Percentiles rank a stretch among this genome's conserved stretches.
These are phyloP conservation scores for Melanostoma mellinum DNA, from an alignment of 2,888 invertebrate species.

Conservation along the genomic window DNA sequence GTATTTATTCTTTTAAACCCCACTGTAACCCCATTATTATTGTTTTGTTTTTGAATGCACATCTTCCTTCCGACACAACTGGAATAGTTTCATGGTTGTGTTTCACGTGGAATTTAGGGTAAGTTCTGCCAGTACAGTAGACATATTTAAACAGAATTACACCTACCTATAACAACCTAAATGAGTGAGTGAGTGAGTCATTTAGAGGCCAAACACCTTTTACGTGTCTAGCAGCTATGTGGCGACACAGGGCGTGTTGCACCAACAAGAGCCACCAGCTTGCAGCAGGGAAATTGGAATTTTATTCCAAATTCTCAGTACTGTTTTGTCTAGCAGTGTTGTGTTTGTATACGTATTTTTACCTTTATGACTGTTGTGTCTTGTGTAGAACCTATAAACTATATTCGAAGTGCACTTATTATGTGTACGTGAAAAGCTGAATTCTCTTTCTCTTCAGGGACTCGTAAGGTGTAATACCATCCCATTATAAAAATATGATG, in stretches of 20 bases:
- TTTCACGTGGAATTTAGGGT: conserved; percentile 61
- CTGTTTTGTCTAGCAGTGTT: conserved; percentile 43
- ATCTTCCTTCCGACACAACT: conserved; percentile 38
- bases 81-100: conserved; percentile 48
- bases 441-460: conserved; percentile 42
- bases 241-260: conserved; percentile 57
- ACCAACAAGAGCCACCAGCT: conserved; percentile 13
- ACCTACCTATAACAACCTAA: conserved; percentile 40
- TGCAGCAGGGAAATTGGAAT: conserved; percentile 33
- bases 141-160: conserved; percentile 62
- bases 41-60: conserved; percentile 34
- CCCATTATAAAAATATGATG: conserved; percentile 18
- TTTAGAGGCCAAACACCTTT: conserved; percentile 68
- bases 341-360: neutral
- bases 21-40: conserved; percentile 7
- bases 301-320: conserved; percentile 42
- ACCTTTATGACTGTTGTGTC: conserved; percentile 35
- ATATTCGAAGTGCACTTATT: conserved; percentile 58
- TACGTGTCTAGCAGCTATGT: conserved; percentile 22
- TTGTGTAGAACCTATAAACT: conserved; percentile 39
- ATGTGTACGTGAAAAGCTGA: conserved; percentile 13
- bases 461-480: conserved; percentile 7
- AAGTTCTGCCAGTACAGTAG: conserved; percentile 58
- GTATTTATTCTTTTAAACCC: neutral
- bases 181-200: conserved; percentile 52